Conservation (phyloP, 1,140 invertebrate species). For the Laodelphax striatellus region DNA sequence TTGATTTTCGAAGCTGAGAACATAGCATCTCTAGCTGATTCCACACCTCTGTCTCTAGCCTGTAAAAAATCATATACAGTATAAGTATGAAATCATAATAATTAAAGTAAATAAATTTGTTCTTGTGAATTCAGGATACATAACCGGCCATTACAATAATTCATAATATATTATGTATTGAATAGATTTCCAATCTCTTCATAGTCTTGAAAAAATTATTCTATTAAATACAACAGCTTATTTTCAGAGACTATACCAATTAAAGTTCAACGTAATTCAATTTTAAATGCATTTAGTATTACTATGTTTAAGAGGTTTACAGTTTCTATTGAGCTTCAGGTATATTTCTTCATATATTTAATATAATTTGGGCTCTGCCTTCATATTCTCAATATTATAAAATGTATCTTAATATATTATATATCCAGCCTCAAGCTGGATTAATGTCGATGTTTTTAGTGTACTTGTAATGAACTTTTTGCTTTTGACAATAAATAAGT, state of each 20-base stretch:
- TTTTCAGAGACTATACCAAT: not conserved
- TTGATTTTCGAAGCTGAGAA: conserved; percentile 93
- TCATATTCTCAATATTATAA: too few relatives aligned
- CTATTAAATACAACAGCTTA: not conserved
- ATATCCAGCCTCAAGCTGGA: too few relatives aligned
- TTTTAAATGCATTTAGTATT: not conserved
- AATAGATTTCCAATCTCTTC: not conserved
- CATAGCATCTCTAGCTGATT: conserved; percentile 82
- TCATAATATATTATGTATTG: not conserved
- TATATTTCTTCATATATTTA: too few relatives aligned
- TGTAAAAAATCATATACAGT: too few relatives aligned
- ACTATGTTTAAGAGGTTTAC: too few relatives aligned
- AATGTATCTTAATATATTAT: too few relatives aligned
- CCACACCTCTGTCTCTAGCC: conserved; percentile 73
- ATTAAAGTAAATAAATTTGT: too few relatives aligned
- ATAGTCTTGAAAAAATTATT: not conserved
- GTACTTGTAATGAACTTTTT: too few relatives aligned
- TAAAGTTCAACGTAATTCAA: not conserved
- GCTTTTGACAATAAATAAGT: too few relatives aligned
- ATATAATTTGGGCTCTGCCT: too few relatives aligned
- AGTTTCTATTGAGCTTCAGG: too few relatives aligned
- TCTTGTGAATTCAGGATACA: not conserved
- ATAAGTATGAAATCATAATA: conserved; percentile 5
- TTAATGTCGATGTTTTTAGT: too few relatives aligned
- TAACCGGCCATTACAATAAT: not conserved